These are phyloP conservation scores for Oncorhynchus gorbuscha DNA, from an alignment of 2,113 vertebrate genomes.

Conservation along the genomic window DNA sequence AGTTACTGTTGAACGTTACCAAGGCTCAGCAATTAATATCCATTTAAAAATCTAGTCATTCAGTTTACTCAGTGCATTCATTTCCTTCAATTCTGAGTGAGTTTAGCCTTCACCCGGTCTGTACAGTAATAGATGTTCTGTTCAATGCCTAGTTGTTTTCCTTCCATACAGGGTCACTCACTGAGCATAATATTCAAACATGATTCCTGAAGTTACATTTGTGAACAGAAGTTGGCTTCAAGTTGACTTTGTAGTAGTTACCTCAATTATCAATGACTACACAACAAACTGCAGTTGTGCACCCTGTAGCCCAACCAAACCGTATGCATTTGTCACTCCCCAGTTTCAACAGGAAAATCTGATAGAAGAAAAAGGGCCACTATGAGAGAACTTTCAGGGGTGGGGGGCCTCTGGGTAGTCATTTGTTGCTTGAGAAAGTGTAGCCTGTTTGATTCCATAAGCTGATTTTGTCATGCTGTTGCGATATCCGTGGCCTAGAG, in stretches of 20 bases:
- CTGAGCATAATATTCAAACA: background rate
- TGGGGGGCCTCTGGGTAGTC: conserved; percentile 36
- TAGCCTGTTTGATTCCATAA: conserved; percentile 50
- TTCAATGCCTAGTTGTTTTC: background rate
- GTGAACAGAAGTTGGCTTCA: background rate
- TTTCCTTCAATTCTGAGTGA: background rate
- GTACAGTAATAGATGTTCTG: background rate
- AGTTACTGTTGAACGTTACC: conserved; percentile 38
- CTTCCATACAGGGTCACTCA: background rate
- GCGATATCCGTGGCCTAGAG: conserved; percentile 52
- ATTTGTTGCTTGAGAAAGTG: conserved; percentile 53
- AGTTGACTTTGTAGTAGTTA: background rate
- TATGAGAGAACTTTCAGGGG: conserved; percentile 41
- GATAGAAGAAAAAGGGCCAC: conserved; percentile 20
- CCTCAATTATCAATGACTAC: background rate
- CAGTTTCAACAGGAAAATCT: conserved; percentile 56
- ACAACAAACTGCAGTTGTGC: background rate
- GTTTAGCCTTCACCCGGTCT: background rate
- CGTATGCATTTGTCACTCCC: conserved; percentile 52
- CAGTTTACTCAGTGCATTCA: background rate
- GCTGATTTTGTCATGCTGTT: conserved; percentile 35
- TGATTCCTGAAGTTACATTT: background rate
- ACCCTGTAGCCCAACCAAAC: conserved; percentile 5
- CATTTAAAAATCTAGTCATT: conserved; percentile 52
- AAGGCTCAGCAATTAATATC: conserved; percentile 49